A percentile compares a stretch with the other conserved stretches of the same genome.
Conservation (phyloP, 1,140 invertebrate genomes). For the Leptonema lineaticorne region DNA sequence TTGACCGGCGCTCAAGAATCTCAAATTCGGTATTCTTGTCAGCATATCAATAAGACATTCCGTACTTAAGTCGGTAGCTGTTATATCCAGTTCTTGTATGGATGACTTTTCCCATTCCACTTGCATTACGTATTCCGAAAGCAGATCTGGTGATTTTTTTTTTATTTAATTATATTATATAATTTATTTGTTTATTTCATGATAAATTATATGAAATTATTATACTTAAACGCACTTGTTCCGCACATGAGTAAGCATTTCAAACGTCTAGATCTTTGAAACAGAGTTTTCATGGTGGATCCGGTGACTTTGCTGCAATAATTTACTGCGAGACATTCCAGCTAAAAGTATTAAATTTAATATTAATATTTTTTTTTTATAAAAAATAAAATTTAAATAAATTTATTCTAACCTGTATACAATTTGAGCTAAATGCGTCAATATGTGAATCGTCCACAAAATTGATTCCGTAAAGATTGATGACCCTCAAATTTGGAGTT, state of each 20-base stretch:
- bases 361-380: not conserved
- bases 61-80: conserved; percentile 91
- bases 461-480: conserved; percentile 96
- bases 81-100: conserved; percentile 94
- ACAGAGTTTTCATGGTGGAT: conserved; percentile 91
- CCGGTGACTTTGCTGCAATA: conserved; percentile 97
- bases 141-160: conserved; percentile 59
- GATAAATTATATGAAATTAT: too few species aligned
- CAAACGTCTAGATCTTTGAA: conserved; percentile 90
- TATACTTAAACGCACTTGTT: conserved; percentile 70
- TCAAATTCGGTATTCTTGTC: conserved; percentile 79
- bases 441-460: conserved; percentile 99
- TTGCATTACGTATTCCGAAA: conserved; percentile 88
- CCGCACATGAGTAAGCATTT: conserved; percentile 94
- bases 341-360: conserved; percentile 59
- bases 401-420: conserved; percentile 67
- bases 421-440: conserved; percentile 94
- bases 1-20: conserved; percentile 92
- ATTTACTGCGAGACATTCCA: conserved; percentile 96
- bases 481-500: conserved; percentile 91
- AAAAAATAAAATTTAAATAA: not conserved
- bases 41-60: conserved; percentile 94
- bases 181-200: not conserved
- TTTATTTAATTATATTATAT: conserved; percentile 48
- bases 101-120: conserved; percentile 98